phyloP scores from a whole-genome alignment of 37 sponge, comb jelly and placozoan species.

The Oscarella lobularis region DNA sequence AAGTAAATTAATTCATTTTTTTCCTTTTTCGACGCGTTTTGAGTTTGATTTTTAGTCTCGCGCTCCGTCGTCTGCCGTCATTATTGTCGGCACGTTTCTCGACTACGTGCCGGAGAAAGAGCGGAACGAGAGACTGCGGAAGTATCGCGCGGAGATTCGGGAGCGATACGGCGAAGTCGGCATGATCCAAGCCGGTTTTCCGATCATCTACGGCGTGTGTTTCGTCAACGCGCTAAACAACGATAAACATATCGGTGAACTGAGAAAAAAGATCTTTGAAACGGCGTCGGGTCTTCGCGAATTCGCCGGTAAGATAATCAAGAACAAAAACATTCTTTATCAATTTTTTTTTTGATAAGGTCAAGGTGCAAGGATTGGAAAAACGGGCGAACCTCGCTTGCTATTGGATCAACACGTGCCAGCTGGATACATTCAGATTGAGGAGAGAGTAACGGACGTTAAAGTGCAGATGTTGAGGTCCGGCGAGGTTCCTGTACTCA shows the following conservation, averaged over 20 bases:
- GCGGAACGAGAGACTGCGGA: not conserved
- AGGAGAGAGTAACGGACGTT: not conserved
- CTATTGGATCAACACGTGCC: not conserved
- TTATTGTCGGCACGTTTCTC: conserved; percentile 72
- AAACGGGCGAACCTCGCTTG: too few relatives aligned
- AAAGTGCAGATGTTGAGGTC: not conserved
- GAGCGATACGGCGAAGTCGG: not conserved
- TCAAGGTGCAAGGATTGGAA: too few relatives aligned
- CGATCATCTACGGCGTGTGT: not conserved
- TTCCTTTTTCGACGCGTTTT: not conserved
- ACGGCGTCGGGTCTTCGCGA: conserved; percentile 55
- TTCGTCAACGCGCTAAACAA: not conserved
- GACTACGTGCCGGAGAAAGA: conserved; percentile 20
- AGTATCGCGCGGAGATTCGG: not conserved
- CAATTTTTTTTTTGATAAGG: too few relatives aligned
- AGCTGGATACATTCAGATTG: not conserved
- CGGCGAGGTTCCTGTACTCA: not conserved
- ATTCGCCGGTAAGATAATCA: conserved; percentile 35
- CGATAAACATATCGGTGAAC: conserved; percentile 26
- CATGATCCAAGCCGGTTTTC: not conserved
- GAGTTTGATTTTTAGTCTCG: conserved; percentile 38
- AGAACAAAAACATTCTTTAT: too few relatives aligned
- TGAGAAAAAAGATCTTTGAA: conserved; percentile 53
- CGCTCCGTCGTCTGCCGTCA: conserved; percentile 80
- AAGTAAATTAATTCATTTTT: conserved; percentile 14